These are phyloP conservation scores for Isichthys henryi DNA, from an alignment of 2,113 vertebrate genomes.

Conservation along the genomic window DNA sequence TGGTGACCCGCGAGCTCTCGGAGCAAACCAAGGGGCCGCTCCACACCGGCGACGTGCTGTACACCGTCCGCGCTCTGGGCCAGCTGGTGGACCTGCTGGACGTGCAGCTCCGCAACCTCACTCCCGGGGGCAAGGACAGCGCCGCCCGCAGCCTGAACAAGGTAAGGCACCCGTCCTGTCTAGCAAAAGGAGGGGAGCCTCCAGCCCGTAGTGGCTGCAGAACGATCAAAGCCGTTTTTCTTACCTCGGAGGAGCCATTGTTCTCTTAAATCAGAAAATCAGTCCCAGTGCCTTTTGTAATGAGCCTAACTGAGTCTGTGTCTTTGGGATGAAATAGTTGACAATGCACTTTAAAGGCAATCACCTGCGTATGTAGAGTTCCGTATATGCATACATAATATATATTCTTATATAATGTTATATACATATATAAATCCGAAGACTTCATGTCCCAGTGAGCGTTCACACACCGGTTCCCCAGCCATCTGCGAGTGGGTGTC, in stretches of 20 bases:
- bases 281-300: not conserved
- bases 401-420: not conserved
- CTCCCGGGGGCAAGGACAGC: constrained; percentile 92
- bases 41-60: constrained; percentile 85
- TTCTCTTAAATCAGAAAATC: not conserved
- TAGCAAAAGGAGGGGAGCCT: not conserved
- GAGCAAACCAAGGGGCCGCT: constrained; percentile 85
- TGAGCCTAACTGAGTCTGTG: not conserved
- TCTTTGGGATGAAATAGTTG: not conserved
- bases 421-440: not conserved
- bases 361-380: not conserved
- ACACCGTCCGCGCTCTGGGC: constrained; percentile 84
- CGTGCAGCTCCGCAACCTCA: constrained; percentile 87
- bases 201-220: not conserved
- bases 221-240: not conserved
- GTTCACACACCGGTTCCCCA: not conserved
- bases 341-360: not conserved
- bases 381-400: not conserved
- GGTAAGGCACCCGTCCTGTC: constrained; percentile 53
- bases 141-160: constrained; percentile 95
- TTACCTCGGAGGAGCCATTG: not conserved
- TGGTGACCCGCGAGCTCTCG: constrained; percentile 86
- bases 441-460: not conserved
- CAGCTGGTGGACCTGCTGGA: constrained; percentile 91
- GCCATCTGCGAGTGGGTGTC: not conserved